phyloP scores from a whole-genome alignment of 2,888 invertebrate species.

The Hoplodrina ambigua region DNA sequence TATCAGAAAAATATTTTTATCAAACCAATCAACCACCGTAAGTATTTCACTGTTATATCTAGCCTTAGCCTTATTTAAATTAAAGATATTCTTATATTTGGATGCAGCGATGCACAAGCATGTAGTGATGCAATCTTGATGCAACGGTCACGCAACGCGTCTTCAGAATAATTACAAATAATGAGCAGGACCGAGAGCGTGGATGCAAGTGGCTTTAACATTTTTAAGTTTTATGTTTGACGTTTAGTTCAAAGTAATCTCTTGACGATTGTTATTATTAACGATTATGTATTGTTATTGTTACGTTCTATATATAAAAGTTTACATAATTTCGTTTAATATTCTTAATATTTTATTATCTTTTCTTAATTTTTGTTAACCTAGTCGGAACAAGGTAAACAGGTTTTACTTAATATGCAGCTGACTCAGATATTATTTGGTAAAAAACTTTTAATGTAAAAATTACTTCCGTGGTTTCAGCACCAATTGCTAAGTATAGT shows the following conservation, averaged over 20 bases:
- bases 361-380: background rate
- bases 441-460: conserved; percentile 20
- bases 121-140: conserved; percentile 57
- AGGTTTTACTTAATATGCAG: conserved; percentile 15
- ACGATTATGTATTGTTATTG: background rate
- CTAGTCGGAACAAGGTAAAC: conserved; percentile 19
- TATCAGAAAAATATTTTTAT: background rate
- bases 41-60: background rate
- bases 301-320: background rate
- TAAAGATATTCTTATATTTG: conserved; percentile 41
- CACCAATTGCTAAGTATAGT: conserved; percentile 2
- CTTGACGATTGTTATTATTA: no score
- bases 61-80: conserved; percentile 1
- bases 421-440: conserved; percentile 3
- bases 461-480: conserved; percentile 40
- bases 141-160: conserved; percentile 59
- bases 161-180: conserved; percentile 56
- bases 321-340: background rate
- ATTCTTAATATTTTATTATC: background rate
- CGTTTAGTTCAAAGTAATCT: background rate
- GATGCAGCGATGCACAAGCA: conserved; percentile 55
- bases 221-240: background rate
- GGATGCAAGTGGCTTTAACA: background rate
- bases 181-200: conserved; percentile 25
- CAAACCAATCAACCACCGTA: background rate